Conservation (phyloP, 2,797 vertebrate species). For the Aselliscus stoliczkanus region DNA sequence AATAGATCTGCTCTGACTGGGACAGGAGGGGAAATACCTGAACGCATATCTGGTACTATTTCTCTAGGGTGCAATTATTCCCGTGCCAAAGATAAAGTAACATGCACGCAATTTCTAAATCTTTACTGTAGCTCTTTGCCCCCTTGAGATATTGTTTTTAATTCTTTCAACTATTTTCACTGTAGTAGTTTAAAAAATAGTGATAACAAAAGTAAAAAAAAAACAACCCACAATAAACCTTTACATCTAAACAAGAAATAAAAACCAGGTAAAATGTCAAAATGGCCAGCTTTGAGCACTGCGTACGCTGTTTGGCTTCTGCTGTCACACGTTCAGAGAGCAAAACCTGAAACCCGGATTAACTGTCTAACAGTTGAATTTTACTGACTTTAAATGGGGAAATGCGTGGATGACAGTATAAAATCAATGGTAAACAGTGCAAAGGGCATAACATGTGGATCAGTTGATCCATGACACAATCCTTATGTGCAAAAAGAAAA, state of each 20-base stretch:
- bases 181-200: background rate
- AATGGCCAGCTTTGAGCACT: background rate
- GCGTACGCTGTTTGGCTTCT: background rate
- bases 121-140: background rate
- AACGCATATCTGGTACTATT: background rate
- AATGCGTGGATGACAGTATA: background rate
- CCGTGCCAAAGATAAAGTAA: background rate
- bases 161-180: background rate
- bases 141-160: background rate
- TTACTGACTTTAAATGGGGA: background rate
- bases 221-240: background rate
- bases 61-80: background rate
- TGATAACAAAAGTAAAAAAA: background rate
- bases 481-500: background rate
- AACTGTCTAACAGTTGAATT: background rate
- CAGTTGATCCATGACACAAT: background rate
- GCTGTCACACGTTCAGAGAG: background rate
- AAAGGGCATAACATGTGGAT: background rate
- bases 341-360: background rate
- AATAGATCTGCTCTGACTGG: background rate
- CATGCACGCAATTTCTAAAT: background rate
- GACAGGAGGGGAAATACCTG: background rate
- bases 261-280: background rate
- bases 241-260: background rate
- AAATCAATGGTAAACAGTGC: background rate